Percentiles rank a stretch among this genome's conserved stretches.
Evolutionary conservation across 2,797 vertebrate species (phyloP).

Genomic region (Carduelis carduelis): DNA sequence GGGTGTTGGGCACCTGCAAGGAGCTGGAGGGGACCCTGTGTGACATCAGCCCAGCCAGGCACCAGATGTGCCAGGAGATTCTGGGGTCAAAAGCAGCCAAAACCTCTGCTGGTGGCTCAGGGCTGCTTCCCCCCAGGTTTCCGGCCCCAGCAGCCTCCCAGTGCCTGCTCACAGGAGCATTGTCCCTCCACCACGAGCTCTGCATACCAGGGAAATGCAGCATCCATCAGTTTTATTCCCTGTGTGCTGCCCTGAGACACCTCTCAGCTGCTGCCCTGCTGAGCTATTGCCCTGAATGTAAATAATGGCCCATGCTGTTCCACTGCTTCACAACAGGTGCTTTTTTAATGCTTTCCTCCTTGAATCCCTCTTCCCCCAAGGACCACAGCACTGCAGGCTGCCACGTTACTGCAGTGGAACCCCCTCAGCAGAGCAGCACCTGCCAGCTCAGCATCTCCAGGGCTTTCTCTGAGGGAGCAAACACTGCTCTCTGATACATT

Average conservation of each 20-base stretch:
- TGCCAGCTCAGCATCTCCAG: accelerated
- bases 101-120: accelerated
- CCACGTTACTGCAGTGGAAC: accelerated
- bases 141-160: neutral
- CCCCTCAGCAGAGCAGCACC: neutral
- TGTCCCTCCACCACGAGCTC: neutral
- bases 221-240: neutral
- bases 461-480: neutral
- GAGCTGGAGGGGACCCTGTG: accelerated
- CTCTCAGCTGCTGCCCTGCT: neutral
- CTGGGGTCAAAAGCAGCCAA: neutral
- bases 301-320: neutral
- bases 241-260: accelerated
- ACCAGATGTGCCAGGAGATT: neutral
- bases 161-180: neutral
- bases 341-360: neutral
- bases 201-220: accelerated
- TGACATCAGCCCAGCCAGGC: neutral
- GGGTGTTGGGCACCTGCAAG: accelerated
- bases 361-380: neutral
- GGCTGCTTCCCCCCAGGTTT: neutral
- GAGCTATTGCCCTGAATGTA: neutral
- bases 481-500: neutral
- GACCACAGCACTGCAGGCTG: neutral
- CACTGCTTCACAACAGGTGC: neutral